Evolutionary conservation across 2,113 vertebrate genomes (phyloP), one percentile per base, ranked within the genome.

Genomic region (Glaucomys volans): DNA sequence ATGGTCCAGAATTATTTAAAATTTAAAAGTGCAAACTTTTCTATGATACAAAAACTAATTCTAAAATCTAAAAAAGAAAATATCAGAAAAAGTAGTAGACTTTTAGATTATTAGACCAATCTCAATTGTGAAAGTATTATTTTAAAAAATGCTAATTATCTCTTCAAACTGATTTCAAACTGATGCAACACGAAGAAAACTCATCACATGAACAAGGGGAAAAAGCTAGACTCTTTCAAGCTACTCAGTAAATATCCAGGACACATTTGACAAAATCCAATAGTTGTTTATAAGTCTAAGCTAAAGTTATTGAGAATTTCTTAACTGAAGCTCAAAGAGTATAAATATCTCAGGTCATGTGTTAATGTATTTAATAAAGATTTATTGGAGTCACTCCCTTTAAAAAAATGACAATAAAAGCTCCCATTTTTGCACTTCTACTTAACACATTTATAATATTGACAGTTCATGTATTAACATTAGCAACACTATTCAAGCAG

Each of bases 21-120:
- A 80, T 71, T 89, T 81, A 74, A 91, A 87, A 67, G 18, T 2
- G 11, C 50, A n/a, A 69, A 76, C 5, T 81, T 85, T 35, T 84
- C 22, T 69, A 66, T 52, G 71, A 91, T 37, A 4, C 17, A 89
- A 91, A 82, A 62, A 81, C 90, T 69, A 57, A 92, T 72, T 93
- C 32, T 42, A 93, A 96, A 94, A 57, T 32, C n/a, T 69, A 59
- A 59, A 94, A 94, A 95, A 71, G 30, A 11, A 95, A 95, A 90
- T 57, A 69, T 24, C 79, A 95, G 37, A 66, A 91, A 88, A 86
- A 1, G 0, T 44, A n/a, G n/a, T n/a, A n/a, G n/a, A n/a, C n/a
- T n/a, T n/a, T n/a, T n/a, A n/a, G n/a, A n/a, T 52, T 76, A 62
- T 30, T 81, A 57, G 66, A 35, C 30, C 16, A 57, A 92, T 95